A percentile compares a stretch with the other conserved stretches of the same genome.
phyloP scores from a whole-genome alignment of 92 coral and sea anemone genomes.

The Paramuricea clavata region DNA sequence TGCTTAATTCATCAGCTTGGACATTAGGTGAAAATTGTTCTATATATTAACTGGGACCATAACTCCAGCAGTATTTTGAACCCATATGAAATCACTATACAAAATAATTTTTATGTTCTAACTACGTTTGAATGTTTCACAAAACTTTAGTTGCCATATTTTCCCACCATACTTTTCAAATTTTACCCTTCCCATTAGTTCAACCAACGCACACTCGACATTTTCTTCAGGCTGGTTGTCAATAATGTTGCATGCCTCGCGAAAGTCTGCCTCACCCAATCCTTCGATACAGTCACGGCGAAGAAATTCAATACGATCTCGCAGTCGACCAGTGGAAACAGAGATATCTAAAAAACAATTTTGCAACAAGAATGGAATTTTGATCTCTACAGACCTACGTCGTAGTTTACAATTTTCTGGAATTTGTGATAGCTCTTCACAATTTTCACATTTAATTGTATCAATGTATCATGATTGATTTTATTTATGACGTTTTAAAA shows the following conservation, averaged over 20 bases:
- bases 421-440: too few species aligned
- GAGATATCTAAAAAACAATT: slow-evolving; percentile 74
- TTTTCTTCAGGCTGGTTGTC: slow-evolving; percentile 78
- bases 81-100: background rate
- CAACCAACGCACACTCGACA: slow-evolving; percentile 89
- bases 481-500: too few species aligned
- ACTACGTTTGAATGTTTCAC: slow-evolving; percentile 76
- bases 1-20: too few species aligned
- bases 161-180: slow-evolving; percentile 90
- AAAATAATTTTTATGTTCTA: slow-evolving; percentile 7
- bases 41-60: too few species aligned
- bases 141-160: slow-evolving; percentile 94
- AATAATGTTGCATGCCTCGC: slow-evolving; percentile 76
- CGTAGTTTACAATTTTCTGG: too few species aligned
- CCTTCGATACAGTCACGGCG: slow-evolving; percentile 92
- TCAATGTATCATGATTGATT: too few species aligned
- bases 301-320: slow-evolving; percentile 85
- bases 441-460: too few species aligned
- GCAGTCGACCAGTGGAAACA: slow-evolving; percentile 84
- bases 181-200: slow-evolving; percentile 87
- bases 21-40: too few species aligned
- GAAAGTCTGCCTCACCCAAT: slow-evolving; percentile 78
- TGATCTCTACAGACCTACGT: background rate
- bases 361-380: background rate
- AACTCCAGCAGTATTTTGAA: background rate